Percentiles rank a stretch among this genome's conserved stretches.
These are phyloP conservation scores for Koerneria pararmatus DNA, from an alignment of 2,888 invertebrate genomes.

Conservation along the genomic window DNA sequence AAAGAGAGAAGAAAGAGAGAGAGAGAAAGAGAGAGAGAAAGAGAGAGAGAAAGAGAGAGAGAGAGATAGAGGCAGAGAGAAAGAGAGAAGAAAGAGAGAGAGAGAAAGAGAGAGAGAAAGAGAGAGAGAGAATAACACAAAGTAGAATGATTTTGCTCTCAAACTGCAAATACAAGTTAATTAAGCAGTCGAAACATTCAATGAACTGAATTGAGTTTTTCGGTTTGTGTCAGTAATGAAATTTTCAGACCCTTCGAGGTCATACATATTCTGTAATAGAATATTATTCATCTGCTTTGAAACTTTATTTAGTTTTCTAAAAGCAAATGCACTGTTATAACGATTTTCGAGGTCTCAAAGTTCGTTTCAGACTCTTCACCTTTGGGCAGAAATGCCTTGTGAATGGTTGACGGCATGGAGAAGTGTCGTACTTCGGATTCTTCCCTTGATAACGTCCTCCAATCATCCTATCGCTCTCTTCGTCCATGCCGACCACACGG, in stretches of 20 bases:
- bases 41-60: not conserved
- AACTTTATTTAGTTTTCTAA: too few relatives aligned
- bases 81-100: not conserved
- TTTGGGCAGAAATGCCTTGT: constrained; percentile 10
- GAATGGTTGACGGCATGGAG: constrained; percentile 4
- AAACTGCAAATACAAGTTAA: too few relatives aligned
- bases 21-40: not conserved
- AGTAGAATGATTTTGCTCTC: not conserved
- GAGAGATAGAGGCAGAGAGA: too few relatives aligned
- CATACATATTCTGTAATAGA: too few relatives aligned
- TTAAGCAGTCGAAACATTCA: too few relatives aligned
- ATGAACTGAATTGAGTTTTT: too few relatives aligned
- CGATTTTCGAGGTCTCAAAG: too few relatives aligned
- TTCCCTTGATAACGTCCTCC: constrained; percentile 4
- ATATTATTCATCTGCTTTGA: too few relatives aligned
- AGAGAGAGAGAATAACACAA: not conserved
- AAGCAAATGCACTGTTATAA: too few relatives aligned
- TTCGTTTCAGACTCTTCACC: constrained; percentile 4
- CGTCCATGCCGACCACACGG: constrained; percentile 18
- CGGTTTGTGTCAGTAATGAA: too few relatives aligned
- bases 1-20: not conserved
- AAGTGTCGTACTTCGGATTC: constrained; percentile 3
- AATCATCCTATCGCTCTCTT: constrained; percentile 13
- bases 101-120: not conserved
- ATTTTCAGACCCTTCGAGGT: too few relatives aligned